A percentile compares a stretch with the other conserved stretches of the same genome.
Conservation (phyloP, 1,140 invertebrate species). For the Adelges cooleyi region DNA sequence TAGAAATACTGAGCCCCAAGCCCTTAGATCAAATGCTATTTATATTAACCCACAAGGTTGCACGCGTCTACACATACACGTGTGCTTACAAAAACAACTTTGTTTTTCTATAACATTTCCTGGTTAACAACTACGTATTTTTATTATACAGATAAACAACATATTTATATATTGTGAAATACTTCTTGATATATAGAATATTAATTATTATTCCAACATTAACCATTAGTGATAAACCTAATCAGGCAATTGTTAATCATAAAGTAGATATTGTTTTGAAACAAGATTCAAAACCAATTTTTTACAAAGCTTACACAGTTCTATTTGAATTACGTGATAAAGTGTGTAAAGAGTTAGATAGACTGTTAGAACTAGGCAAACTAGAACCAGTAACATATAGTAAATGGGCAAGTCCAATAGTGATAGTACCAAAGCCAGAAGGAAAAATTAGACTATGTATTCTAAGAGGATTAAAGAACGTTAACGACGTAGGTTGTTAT, state of each 20-base stretch:
- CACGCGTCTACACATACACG: no score
- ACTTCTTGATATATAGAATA: no score
- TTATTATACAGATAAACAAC: no score
- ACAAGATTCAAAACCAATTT: neutral
- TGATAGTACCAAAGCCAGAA: constrained; percentile 38
- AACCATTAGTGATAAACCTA: no score
- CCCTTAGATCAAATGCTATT: no score
- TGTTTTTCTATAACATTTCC: no score
- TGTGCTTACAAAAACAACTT: no score
- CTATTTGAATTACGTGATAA: neutral
- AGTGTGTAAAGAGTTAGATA: neutral
- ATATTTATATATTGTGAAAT: no score
- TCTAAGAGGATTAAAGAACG: neutral
- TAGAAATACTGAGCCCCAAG: no score
- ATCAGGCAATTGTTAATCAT: neutral
- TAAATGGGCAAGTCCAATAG: constrained; percentile 40
- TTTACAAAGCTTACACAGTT: neutral
- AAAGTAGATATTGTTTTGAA: neutral
- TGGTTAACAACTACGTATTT: no score
- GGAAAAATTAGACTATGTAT: constrained; percentile 37
- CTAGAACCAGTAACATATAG: neutral
- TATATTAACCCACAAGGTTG: no score
- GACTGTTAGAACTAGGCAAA: neutral
- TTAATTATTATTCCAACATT: no score
- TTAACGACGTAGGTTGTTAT: constrained; percentile 9